phyloP scores from a whole-genome alignment of 1,140 invertebrate species.

The Papilio aristodemus region DNA sequence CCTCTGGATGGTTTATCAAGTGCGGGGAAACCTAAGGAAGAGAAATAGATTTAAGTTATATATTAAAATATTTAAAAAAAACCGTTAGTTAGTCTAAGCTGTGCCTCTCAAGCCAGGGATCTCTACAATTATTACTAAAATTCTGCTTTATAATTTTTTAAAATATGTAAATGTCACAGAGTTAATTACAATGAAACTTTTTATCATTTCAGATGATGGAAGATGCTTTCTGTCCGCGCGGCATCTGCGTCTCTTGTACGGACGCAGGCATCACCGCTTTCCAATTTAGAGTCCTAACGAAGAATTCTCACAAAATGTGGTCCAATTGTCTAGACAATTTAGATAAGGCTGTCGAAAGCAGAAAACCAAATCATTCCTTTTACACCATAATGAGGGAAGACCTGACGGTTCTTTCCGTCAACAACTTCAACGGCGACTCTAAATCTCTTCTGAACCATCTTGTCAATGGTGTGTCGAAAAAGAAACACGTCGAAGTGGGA shows the following conservation, averaged over 20 bases:
- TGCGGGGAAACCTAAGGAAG: too few relatives aligned
- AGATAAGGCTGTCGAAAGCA: conserved; percentile 35
- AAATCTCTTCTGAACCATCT: conserved; percentile 50
- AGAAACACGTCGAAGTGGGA: conserved; percentile 38
- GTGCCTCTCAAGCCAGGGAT: too few relatives aligned
- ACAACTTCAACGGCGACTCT: conserved; percentile 52
- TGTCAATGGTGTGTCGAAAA: conserved; percentile 47
- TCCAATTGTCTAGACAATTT: conserved; percentile 49
- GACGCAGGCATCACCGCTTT: conserved; percentile 52
- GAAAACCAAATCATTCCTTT: conserved; percentile 45
- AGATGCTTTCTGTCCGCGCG: conserved; percentile 51
- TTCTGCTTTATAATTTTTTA: too few relatives aligned
- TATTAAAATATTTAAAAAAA: too few relatives aligned
- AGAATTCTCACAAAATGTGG: conserved; percentile 57
- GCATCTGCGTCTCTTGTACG: conserved; percentile 57
- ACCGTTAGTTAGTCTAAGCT: too few relatives aligned
- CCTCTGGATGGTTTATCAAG: too few relatives aligned
- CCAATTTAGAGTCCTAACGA: conserved; percentile 56
- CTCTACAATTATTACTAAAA: too few relatives aligned
- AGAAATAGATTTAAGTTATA: too few relatives aligned
- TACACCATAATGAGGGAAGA: conserved; percentile 60
- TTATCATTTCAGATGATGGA: conserved; percentile 57
- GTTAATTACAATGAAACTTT: conserved; percentile 26
- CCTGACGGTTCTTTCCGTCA: conserved; percentile 50
- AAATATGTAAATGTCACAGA: too few relatives aligned